Evolutionary conservation across 2,113 vertebrate species (phyloP).

Genomic region (Planiliza haematocheilus): DNA sequence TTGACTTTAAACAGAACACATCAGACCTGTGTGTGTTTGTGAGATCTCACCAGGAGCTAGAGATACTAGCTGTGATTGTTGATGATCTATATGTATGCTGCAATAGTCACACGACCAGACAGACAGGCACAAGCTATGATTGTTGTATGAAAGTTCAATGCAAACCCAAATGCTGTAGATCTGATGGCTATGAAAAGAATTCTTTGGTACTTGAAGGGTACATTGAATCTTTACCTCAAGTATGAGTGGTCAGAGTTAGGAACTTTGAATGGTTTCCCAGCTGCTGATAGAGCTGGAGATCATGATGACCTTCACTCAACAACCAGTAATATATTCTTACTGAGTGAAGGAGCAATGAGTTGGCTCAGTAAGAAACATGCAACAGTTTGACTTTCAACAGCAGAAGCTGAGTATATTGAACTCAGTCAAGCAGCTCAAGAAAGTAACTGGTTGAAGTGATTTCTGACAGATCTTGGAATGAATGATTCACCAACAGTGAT

Average conservation of each 20-base stretch:
- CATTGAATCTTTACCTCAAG: constrained; percentile 6
- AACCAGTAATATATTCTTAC: background rate
- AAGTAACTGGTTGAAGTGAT: background rate
- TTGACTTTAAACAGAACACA: too few species aligned
- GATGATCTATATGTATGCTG: too few species aligned
- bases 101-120: too few species aligned
- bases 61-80: too few species aligned
- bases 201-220: constrained; percentile 24
- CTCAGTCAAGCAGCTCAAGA: background rate
- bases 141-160: too few species aligned
- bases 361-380: background rate
- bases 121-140: too few species aligned
- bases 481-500: background rate
- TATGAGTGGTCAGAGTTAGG: background rate
- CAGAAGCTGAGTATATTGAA: constrained; percentile 1
- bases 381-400: constrained; percentile 17
- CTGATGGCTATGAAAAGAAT: constrained; percentile 28
- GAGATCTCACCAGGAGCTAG: too few species aligned
- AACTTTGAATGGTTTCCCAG: constrained; percentile 8
- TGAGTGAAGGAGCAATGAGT: background rate
- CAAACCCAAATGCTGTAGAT: too few species aligned
- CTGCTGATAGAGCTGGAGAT: constrained; percentile 22
- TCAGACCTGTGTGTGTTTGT: too few species aligned
- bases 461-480: background rate
- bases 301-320: background rate